Conservation (phyloP, 2,888 invertebrate species). For the Chymomyza amoena region DNA sequence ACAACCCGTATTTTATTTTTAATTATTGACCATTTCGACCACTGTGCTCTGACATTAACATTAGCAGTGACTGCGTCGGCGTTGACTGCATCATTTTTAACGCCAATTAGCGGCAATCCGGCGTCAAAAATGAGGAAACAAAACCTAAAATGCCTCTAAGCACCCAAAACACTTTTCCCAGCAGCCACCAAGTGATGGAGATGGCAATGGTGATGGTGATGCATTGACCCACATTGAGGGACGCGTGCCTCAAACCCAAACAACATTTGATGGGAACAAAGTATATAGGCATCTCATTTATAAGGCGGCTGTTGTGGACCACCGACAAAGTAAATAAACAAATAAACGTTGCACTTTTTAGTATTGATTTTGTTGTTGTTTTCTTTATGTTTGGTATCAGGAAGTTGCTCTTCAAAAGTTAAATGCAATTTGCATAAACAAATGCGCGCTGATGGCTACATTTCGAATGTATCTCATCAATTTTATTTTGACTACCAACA, state of each 20-base stretch:
- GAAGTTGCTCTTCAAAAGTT: slow-evolving; percentile 33
- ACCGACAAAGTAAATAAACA: not conserved
- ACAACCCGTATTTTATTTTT: no score
- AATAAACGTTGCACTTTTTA: not conserved
- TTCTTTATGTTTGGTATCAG: slow-evolving; percentile 7
- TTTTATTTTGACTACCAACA: not conserved
- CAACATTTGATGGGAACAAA: not conserved
- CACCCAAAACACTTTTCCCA: slow-evolving; percentile 54
- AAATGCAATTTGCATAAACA: slow-evolving; percentile 48
- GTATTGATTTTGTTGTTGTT: slow-evolving; percentile 16
- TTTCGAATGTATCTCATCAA: not conserved
- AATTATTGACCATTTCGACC: no score
- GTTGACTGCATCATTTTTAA: slow-evolving; percentile 62
- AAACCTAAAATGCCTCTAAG: slow-evolving; percentile 38
- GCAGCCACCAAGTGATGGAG: not conserved
- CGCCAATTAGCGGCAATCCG: slow-evolving; percentile 71
- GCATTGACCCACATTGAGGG: slow-evolving; percentile 61
- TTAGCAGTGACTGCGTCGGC: slow-evolving; percentile 20
- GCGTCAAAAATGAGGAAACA: slow-evolving; percentile 52
- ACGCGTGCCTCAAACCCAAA: slow-evolving; percentile 7
- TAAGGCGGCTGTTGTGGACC: slow-evolving; percentile 18
- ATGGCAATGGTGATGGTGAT: slow-evolving; percentile 2
- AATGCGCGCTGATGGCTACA: slow-evolving; percentile 12
- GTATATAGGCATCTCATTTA: not conserved
- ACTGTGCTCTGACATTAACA: not conserved